Percentiles rank a stretch among this genome's conserved stretches.
Evolutionary conservation across 2,797 vertebrate genomes (phyloP).

Genomic region (Tokudaia tokunoshimensis): DNA sequence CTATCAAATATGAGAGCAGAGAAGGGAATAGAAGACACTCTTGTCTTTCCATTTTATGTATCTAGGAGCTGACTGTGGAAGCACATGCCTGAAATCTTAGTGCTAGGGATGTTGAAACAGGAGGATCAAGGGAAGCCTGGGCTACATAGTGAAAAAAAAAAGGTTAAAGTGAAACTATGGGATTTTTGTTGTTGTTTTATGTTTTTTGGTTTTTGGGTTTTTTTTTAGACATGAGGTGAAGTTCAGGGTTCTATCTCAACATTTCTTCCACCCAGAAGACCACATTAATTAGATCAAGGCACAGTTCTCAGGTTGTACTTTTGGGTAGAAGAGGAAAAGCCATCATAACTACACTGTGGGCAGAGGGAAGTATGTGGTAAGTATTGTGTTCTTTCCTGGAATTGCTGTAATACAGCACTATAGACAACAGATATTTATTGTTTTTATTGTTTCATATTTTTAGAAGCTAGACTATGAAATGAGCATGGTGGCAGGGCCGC

Average conservation of each 20-base stretch:
- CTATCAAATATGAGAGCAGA: conserved; percentile 34
- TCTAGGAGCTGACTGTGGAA: neutral
- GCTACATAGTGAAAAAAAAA: neutral
- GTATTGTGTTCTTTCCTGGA: conserved; percentile 1
- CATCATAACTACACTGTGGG: neutral
- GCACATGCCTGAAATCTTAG: neutral
- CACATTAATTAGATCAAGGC: neutral
- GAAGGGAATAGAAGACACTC: neutral
- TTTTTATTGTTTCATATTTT: neutral
- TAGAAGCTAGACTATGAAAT: neutral
- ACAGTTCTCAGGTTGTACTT: neutral
- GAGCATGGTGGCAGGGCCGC: neutral
- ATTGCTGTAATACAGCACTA: neutral
- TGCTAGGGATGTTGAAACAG: neutral
- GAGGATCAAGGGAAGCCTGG: neutral
- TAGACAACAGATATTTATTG: neutral
- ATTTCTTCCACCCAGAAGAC: conserved; percentile 15
- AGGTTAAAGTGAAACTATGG: neutral
- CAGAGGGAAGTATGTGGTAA: neutral
- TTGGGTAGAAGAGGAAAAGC: neutral
- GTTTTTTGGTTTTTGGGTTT: neutral
- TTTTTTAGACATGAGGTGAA: neutral
- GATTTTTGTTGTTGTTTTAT: neutral
- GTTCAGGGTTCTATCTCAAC: neutral
- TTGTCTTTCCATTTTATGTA: conserved; percentile 28